Percentiles rank a stretch among this genome's conserved stretches.
These are phyloP conservation scores for Neoniphon sammara DNA, from an alignment of 2,797 vertebrate genomes.

Conservation along the genomic window DNA sequence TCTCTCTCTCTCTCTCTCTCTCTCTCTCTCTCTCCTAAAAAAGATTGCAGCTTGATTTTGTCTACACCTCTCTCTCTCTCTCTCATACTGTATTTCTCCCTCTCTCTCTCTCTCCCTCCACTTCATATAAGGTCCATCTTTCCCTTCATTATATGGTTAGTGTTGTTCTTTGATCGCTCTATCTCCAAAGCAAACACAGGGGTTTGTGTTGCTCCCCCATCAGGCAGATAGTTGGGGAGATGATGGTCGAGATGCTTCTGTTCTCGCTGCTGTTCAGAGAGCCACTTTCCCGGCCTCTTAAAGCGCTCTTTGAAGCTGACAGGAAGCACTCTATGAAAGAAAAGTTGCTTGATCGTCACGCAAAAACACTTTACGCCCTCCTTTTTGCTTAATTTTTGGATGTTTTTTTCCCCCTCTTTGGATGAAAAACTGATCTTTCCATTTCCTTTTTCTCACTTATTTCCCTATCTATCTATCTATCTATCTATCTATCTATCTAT, in stretches of 20 bases:
- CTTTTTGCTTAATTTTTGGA: constrained; percentile 33
- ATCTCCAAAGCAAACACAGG: constrained; percentile 82
- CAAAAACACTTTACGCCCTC: constrained; percentile 49
- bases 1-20: constrained; percentile 18
- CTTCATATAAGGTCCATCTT: constrained; percentile 79
- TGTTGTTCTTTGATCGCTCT: constrained; percentile 83
- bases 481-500: constrained; percentile 18
- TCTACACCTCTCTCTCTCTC: constrained; percentile 64
- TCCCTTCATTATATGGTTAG: constrained; percentile 82
- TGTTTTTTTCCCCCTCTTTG: constrained; percentile 40
- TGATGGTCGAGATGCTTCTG: constrained; percentile 80
- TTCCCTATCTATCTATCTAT: constrained; percentile 24
- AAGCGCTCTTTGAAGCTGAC: constrained; percentile 80
- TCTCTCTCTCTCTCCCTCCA: constrained; percentile 45
- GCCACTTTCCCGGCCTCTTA: constrained; percentile 76
- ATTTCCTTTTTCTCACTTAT: constrained; percentile 5
- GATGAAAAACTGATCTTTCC: constrained; percentile 47
- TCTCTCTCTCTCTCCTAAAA: constrained; percentile 50
- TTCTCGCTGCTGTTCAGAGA: constrained; percentile 72
- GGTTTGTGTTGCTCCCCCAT: constrained; percentile 78
- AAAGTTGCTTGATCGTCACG: constrained; percentile 72
- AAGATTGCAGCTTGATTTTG: constrained; percentile 84
- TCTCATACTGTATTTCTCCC: constrained; percentile 43
- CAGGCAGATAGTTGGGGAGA: constrained; percentile 73
- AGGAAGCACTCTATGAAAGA: constrained; percentile 72